Base-by-base conservation (phyloP, 2,888 invertebrate genomes). In the Flexamia atlantica region DNA sequence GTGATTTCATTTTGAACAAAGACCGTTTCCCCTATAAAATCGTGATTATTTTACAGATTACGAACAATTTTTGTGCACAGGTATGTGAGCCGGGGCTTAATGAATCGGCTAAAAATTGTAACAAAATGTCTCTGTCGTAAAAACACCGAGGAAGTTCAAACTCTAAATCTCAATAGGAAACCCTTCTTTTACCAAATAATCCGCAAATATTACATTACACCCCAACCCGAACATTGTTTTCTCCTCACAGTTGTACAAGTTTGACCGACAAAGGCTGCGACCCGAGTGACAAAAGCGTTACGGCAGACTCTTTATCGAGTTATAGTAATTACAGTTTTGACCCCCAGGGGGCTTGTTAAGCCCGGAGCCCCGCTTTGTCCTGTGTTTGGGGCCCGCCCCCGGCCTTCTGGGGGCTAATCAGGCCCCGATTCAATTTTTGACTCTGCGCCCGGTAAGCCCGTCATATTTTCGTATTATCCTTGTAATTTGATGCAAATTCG, bases 381-480 rank as follows among this genome's bases (percentile, higher is more conserved):
- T 9, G 5, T 9, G 2, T 3, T 36, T 72, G 3, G 42, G 76
- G 25, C 10, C 46, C 46, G 9, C 9, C 76, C 46, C 76, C 32
- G 20, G 72, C 76, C 76, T 76, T 46, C 76, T 42, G 76, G 76
- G 76, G 76, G 40, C 50, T 50, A 76, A 76, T 50, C 50, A 25
- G n/a, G 76, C 25, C 10, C 76, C 76, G 50, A 76, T 76, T 50
- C 76, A 46, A 50, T 76, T 76, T 76, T 76, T 36, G 28, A 42
- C 28, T 76, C 50, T 36, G 28, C 1, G 20, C 36, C 72, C 72
- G 40, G 72, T 23, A 40, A 72, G 40, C 36, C 72, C n/a, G 72
- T 36, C 72, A 20, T 5, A 64, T 14, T 12, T 64, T 17, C 14
- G 64, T 17, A 64, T 72, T 72, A 72, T 72, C 72, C 40, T 7